Evolutionary conservation across 2,888 invertebrate species (phyloP).

Genomic region (Cyaniris semiargus): DNA sequence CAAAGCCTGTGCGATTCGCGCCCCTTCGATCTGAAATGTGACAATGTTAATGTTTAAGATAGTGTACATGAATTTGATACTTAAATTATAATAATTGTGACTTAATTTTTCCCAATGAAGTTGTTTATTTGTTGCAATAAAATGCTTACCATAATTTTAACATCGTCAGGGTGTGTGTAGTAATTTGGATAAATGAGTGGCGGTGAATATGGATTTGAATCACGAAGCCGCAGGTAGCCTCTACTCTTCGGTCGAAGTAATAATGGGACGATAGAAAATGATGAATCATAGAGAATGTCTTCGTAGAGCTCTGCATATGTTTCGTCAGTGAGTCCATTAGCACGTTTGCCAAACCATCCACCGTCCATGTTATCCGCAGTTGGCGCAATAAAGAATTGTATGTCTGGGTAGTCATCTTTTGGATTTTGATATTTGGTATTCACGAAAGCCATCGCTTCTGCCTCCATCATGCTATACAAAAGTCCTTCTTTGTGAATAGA

Average conservation of each 20-base stretch:
- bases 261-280: constrained; percentile 84
- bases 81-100: too few relatives aligned
- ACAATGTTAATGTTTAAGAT: background rate
- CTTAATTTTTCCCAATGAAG: too few relatives aligned
- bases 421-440: constrained; percentile 86
- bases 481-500: constrained; percentile 81
- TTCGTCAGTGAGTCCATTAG: constrained; percentile 83
- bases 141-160: constrained; percentile 83
- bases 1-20: constrained; percentile 83
- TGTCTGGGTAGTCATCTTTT: constrained; percentile 86
- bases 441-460: constrained; percentile 89
- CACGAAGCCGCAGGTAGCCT: constrained; percentile 84
- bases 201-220: constrained; percentile 84
- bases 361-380: constrained; percentile 89
- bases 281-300: constrained; percentile 84
- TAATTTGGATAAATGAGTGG: constrained; percentile 95
- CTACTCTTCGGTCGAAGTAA: constrained; percentile 87
- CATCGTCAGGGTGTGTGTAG: constrained; percentile 85
- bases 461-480: constrained; percentile 87
- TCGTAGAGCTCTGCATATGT: constrained; percentile 86
- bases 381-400: constrained; percentile 88
- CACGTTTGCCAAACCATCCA: constrained; percentile 85
- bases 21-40: constrained; percentile 83
- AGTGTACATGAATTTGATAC: background rate
- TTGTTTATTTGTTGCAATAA: too few relatives aligned